Evolutionary conservation across 2,113 vertebrate species (phyloP).

Genomic region (Phrynosoma platyrhinos): DNA sequence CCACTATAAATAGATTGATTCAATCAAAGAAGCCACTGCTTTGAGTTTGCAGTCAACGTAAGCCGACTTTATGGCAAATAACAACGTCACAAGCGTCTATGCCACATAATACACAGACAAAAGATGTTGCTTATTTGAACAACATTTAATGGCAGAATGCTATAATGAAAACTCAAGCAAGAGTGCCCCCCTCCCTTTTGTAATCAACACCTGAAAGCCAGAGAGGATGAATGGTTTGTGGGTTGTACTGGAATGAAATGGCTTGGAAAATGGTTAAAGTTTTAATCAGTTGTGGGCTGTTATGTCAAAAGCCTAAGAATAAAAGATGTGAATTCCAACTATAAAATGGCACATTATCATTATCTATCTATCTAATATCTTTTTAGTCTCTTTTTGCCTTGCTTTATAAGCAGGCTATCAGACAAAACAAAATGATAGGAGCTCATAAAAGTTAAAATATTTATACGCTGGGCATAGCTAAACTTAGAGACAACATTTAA

Average conservation of each 20-base stretch:
- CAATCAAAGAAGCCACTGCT: too few species aligned
- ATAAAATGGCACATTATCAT: constrained; percentile 64
- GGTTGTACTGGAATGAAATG: constrained; percentile 42
- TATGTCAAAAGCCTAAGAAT: constrained; percentile 61
- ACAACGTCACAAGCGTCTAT: not conserved
- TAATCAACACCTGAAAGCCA: constrained; percentile 56
- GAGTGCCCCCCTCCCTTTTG: not conserved
- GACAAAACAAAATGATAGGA: constrained; percentile 64
- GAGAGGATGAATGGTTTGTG: constrained; percentile 46
- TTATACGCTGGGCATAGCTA: constrained; percentile 76
- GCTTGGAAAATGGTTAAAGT: constrained; percentile 56
- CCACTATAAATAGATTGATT: too few species aligned
- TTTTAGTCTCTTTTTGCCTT: not conserved
- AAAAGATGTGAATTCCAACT: constrained; percentile 46
- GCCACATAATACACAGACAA: not conserved
- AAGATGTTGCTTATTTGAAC: not conserved
- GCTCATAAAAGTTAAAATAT: constrained; percentile 74
- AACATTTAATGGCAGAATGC: not conserved
- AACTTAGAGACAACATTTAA: constrained; percentile 83
- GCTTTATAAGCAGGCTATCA: constrained; percentile 56
- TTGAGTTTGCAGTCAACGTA: too few species aligned
- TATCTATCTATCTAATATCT: constrained; percentile 50
- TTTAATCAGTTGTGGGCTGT: constrained; percentile 57
- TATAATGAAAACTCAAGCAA: not conserved
- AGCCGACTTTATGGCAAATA: too few species aligned